Conservation (phyloP, 1,140 invertebrate genomes). For the Rhizoglyphus robini region DNA sequence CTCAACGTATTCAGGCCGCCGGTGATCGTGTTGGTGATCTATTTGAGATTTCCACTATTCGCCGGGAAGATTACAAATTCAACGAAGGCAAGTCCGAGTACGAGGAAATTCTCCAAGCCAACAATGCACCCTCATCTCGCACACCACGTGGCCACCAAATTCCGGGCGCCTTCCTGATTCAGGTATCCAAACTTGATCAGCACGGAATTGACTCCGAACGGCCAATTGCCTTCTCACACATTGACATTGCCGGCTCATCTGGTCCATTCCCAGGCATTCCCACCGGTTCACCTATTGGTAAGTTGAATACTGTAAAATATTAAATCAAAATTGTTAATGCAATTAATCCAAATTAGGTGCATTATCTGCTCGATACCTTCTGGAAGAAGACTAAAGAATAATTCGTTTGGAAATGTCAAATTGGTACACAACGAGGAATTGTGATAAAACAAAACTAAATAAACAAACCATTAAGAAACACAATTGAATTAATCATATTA, state of each 20-base stretch:
- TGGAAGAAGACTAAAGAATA: too few relatives aligned
- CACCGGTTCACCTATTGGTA: slow-evolving; percentile 56
- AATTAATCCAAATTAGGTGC: too few relatives aligned
- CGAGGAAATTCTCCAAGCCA: slow-evolving; percentile 73
- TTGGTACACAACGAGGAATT: too few relatives aligned
- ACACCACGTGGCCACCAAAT: slow-evolving; percentile 67
- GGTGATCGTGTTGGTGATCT: slow-evolving; percentile 70
- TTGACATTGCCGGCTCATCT: slow-evolving; percentile 71
- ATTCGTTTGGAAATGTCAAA: too few relatives aligned
- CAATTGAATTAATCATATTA: too few relatives aligned
- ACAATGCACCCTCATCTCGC: slow-evolving; percentile 49
- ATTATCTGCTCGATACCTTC: too few relatives aligned
- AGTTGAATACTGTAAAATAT: too few relatives aligned
- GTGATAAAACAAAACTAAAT: too few relatives aligned
- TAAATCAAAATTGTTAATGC: too few relatives aligned
- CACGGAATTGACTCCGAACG: slow-evolving; percentile 52
- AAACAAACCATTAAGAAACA: too few relatives aligned
- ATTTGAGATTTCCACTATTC: slow-evolving; percentile 73
- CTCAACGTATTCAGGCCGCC: slow-evolving; percentile 48
- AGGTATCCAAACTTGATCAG: slow-evolving; percentile 68
- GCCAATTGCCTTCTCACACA: slow-evolving; percentile 65
- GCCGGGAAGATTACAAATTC: slow-evolving; percentile 61
- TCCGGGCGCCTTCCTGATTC: slow-evolving; percentile 75
- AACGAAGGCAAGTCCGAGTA: slow-evolving; percentile 59
- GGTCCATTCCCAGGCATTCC: slow-evolving; percentile 58